Conservation (phyloP, 2,797 vertebrate species). For the Kryptolebias ocellatus region DNA sequence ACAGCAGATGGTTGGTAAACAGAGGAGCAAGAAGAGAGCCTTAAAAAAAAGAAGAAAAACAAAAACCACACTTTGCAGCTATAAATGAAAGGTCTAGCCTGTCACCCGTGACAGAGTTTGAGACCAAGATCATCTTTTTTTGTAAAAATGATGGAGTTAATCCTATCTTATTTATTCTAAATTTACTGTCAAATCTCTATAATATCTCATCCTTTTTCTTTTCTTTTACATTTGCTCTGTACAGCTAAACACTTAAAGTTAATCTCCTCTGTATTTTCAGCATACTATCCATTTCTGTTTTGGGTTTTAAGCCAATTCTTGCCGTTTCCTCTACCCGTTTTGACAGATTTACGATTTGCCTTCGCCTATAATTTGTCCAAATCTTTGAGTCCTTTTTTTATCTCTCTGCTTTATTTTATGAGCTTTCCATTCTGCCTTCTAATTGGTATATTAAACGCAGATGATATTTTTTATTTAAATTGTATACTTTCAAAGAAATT, state of each 20-base stretch:
- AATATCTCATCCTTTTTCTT: too few relatives aligned
- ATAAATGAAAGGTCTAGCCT: conserved; percentile 7
- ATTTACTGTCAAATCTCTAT: too few relatives aligned
- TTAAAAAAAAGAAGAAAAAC: conserved; percentile 1
- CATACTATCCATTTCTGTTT: background rate
- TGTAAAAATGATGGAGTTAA: too few relatives aligned
- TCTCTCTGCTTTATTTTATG: too few relatives aligned
- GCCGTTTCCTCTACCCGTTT: conserved; percentile 8
- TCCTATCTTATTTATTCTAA: too few relatives aligned
- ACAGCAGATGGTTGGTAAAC: conserved; percentile 19
- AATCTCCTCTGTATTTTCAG: too few relatives aligned
- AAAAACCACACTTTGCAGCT: conserved; percentile 22
- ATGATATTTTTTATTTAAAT: background rate
- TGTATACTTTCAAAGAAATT: background rate
- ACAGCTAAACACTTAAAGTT: too few relatives aligned
- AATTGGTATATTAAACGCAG: too few relatives aligned
- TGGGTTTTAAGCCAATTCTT: background rate
- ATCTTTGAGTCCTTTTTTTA: background rate
- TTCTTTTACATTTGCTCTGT: too few relatives aligned
- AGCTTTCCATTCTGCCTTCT: too few relatives aligned
- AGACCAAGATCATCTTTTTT: too few relatives aligned
- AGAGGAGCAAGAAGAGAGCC: conserved; percentile 4
- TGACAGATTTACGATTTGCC: background rate
- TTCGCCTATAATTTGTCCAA: background rate
- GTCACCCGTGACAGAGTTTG: conserved; percentile 14